Evolutionary conservation across 2,797 vertebrate genomes (phyloP), one percentile per base, ranked within the genome.

Genomic region (Phalloptychus januarius): DNA sequence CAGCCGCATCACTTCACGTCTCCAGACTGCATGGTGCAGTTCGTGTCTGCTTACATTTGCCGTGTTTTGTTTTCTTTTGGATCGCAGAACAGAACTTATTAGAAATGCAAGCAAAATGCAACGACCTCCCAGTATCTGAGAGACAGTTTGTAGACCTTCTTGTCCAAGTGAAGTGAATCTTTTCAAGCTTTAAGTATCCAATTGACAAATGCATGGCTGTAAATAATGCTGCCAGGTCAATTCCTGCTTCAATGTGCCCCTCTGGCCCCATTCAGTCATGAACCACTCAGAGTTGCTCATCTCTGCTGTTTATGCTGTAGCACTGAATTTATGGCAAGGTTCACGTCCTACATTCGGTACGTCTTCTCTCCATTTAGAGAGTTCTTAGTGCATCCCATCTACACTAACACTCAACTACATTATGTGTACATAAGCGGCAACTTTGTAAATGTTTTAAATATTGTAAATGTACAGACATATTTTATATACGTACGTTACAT

Each of bases 391-490:
- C 82, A 75, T 84, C 67, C 81, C 75, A 65, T 74, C 79, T 33
- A 83, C 45, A 28, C 74, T 50, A 48, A 82, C 75, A 81, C 86
- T 79, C 80, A 80, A 58, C 81, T 74, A 73, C 76, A 74, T 40
- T 40, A 87, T 50, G 42, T 91, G 91, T 87, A 90, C 86, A 93
- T 93, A 92, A 74, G 75, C 74, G 77, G 79, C 76, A 46, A 86
- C 89, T 87, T 81, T 96, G 94, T 96, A 96, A 95, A 96, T 95
- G 92, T 95, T 95, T 94, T 95, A 95, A 93, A 96, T 94, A 95
- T 85, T 95, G 91, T 95, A 96, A 93, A 95, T 96, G 92, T 95
- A 95, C 87, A 96, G 94, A 95, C 92, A 93, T 96, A 96, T 96
- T 96, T 96, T 96, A 85, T 96, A 96, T 95, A 95, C 85, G 42